Conservation (phyloP, 2,113 vertebrate genomes). For the Cricetomys ansorgei region DNA sequence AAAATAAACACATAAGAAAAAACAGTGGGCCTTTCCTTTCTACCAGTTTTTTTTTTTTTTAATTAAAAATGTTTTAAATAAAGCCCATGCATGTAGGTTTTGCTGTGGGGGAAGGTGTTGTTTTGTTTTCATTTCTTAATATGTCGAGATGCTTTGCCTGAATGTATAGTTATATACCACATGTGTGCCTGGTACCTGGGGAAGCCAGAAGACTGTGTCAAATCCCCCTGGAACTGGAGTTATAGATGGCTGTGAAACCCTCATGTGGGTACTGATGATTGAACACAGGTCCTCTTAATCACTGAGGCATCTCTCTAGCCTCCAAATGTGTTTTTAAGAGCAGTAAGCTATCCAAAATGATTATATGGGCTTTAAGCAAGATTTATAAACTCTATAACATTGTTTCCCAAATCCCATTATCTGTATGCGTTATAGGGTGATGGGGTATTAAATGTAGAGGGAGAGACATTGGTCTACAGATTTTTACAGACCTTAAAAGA, state of each 20-base stretch:
- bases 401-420: neutral
- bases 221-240: neutral
- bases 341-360: neutral
- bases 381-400: neutral
- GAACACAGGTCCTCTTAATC: neutral
- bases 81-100: neutral
- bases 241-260: neutral
- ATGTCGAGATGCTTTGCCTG: neutral
- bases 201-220: neutral
- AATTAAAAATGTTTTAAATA: neutral
- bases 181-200: neutral
- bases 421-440: neutral
- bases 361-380: neutral
- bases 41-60: neutral
- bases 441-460: neutral
- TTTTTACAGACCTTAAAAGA: constrained; percentile 37
- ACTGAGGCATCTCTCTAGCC: neutral
- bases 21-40: neutral
- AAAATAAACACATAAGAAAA: neutral
- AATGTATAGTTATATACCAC: neutral
- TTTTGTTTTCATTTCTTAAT: neutral
- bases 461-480: neutral
- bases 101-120: neutral
- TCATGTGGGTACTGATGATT: too few species aligned
- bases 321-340: constrained; percentile 18